Evolutionary conservation across 1,140 invertebrate genomes (phyloP).

Genomic region (Drosophila aff.): DNA sequence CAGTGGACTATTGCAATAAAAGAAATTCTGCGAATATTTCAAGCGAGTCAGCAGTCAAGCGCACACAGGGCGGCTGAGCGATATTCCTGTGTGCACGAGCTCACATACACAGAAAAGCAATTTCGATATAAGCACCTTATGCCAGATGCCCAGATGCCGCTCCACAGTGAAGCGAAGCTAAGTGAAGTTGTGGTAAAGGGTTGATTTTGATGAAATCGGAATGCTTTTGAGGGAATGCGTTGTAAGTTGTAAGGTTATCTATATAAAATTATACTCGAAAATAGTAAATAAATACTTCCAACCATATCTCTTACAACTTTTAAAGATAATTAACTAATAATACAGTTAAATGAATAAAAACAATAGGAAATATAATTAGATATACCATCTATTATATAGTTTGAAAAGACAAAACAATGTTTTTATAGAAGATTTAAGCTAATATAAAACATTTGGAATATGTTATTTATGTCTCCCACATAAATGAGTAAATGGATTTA

Average conservation of each 20-base stretch:
- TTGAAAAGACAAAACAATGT: no score
- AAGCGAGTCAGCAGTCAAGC: constrained; percentile 57
- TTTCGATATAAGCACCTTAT: constrained; percentile 78
- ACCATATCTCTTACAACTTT: background rate
- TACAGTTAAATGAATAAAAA: background rate
- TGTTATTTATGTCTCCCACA: no score
- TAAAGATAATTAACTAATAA: background rate
- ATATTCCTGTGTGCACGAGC: constrained; percentile 36
- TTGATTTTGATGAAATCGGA: background rate
- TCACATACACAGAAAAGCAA: constrained; percentile 58
- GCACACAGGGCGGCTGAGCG: constrained; percentile 65
- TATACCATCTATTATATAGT: no score
- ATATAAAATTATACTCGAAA: background rate
- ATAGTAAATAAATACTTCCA: background rate
- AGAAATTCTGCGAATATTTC: constrained; percentile 79
- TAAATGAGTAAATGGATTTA: no score
- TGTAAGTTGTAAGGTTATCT: accelerated
- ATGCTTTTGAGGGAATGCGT: no score
- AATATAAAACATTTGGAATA: no score
- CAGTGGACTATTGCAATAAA: constrained; percentile 72
- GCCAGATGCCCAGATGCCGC: constrained; percentile 43
- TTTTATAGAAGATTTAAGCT: no score
- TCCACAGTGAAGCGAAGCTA: constrained; percentile 27
- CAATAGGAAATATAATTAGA: background rate
- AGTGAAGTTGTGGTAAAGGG: constrained; percentile 3